Evolutionary conservation across 2,888 invertebrate genomes (phyloP), one percentile per base, ranked within the genome.

Genomic region (Ophion ellenae): DNA sequence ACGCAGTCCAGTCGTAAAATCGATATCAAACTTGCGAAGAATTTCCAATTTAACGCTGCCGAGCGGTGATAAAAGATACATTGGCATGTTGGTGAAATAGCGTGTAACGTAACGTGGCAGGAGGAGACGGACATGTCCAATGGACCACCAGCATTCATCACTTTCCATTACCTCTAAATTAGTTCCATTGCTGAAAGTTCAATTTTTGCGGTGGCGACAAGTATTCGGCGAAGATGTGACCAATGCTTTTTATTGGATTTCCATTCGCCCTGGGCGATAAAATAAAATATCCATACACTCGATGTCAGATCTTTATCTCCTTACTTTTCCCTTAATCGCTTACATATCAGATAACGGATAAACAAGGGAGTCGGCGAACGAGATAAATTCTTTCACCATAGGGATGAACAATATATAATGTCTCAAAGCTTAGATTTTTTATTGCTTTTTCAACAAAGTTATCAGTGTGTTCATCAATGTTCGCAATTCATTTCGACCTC

Each of bases 131-230:
- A 40, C 7, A 40, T 57, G 57, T 5, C n/a, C n/a, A 57, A 40
- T 47, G 14, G 57, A 67, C 63, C 69, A 53, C 66, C 66, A 74
- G 86, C 84, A 89, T 88, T 89, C 88, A 89, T 89, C 85, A 86
- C 87, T 87, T 90, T 90, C 89, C 88, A 90, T 90, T 87, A 89
- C 87, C 87, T 90, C 88, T 87, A 88, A 90, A 91, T 91, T 90
- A 90, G 87, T 79, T 87, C 81, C 76, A 84, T 81, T 78, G 81
- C 80, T 81, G 82, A 80, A 79, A 59, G 47, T 61, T 82, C 40
- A 69, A 70, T 77, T 85, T 79, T 85, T 79, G 64, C 71, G 63
- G 70, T 32, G 69, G 63, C 53, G 77, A 69, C 69, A 84, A 66
- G 73, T 77, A 84, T 81, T 84, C 63, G 78, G 70, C 81, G 32